phyloP scores from a whole-genome alignment of 2,888 invertebrate genomes.

The Apamea sordens region DNA sequence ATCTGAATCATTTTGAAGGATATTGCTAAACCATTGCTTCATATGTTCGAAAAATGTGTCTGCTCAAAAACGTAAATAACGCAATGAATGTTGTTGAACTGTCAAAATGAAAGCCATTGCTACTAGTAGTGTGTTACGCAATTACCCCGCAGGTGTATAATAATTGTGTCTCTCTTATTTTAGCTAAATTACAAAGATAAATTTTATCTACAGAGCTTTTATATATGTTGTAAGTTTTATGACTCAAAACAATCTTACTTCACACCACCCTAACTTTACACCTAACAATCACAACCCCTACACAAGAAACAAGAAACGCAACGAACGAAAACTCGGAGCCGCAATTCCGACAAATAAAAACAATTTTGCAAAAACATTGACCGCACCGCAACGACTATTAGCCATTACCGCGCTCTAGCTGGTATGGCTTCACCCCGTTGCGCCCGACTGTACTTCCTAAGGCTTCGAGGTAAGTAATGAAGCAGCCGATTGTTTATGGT shows the following conservation, averaged over 20 bases:
- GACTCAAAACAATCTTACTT: not conserved
- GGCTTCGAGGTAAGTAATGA: slow-evolving; percentile 77
- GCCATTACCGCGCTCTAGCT: slow-evolving; percentile 60
- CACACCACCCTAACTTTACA: not conserved
- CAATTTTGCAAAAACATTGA: slow-evolving; percentile 66
- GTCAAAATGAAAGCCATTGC: no score
- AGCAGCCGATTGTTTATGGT: slow-evolving; percentile 66
- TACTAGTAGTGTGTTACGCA: no score
- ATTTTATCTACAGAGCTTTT: not conserved
- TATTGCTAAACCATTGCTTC: not conserved
- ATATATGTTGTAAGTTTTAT: not conserved
- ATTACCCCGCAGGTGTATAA: not conserved
- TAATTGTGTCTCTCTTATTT: not conserved
- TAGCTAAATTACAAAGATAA: not conserved
- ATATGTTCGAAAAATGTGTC: not conserved
- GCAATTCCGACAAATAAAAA: slow-evolving; percentile 54
- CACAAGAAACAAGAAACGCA: slow-evolving; percentile 19
- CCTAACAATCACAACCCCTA: slow-evolving; percentile 25
- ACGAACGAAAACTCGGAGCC: slow-evolving; percentile 34
- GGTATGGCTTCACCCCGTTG: slow-evolving; percentile 77
- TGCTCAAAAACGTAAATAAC: not conserved
- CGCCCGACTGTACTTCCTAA: slow-evolving; percentile 67
- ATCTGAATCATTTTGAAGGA: no score
- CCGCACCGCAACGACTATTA: slow-evolving; percentile 59
- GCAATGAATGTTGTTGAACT: not conserved